A percentile compares a stretch with the other conserved stretches of the same genome.
Evolutionary conservation across 2,113 vertebrate genomes (phyloP).

Genomic region (Datnioides undecimradiatus): DNA sequence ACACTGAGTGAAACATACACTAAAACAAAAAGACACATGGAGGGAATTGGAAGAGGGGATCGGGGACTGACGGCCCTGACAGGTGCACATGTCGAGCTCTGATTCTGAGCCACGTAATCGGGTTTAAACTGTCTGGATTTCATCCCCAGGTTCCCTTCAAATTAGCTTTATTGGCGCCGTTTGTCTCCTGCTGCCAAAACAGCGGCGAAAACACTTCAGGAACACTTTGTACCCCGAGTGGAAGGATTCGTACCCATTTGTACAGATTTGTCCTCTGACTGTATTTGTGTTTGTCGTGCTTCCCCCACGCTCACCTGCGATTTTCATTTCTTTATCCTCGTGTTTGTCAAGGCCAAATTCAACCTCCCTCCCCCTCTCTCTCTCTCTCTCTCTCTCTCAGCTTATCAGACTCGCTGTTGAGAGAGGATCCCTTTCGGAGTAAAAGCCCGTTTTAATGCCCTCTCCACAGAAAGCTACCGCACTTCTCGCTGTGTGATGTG

Average conservation of each 20-base stretch:
- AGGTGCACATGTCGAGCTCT: not conserved
- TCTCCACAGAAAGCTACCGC: constrained; percentile 42
- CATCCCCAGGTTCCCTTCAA: not conserved
- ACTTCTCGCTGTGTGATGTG: constrained; percentile 47
- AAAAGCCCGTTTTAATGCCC: constrained; percentile 56
- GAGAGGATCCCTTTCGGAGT: constrained; percentile 32
- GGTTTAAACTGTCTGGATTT: not conserved
- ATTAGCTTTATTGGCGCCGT: not conserved
- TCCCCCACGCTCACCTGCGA: not conserved
- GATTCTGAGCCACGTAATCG: not conserved
- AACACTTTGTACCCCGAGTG: not conserved
- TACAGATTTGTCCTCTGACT: not conserved
- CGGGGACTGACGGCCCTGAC: not conserved
- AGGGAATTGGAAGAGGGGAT: no score
- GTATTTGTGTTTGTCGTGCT: not conserved
- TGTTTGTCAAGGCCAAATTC: constrained; percentile 37
- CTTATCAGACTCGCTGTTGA: not conserved
- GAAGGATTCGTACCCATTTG: not conserved
- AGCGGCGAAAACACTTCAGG: not conserved
- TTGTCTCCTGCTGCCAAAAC: constrained; percentile 4
- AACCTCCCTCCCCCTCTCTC: not conserved
- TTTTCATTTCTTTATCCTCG: constrained; percentile 14
- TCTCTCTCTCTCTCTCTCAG: not conserved
- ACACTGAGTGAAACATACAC: not conserved
- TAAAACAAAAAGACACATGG: not conserved